phyloP scores from a whole-genome alignment of 2,797 vertebrate species.

The Malacoctenus gilli region DNA sequence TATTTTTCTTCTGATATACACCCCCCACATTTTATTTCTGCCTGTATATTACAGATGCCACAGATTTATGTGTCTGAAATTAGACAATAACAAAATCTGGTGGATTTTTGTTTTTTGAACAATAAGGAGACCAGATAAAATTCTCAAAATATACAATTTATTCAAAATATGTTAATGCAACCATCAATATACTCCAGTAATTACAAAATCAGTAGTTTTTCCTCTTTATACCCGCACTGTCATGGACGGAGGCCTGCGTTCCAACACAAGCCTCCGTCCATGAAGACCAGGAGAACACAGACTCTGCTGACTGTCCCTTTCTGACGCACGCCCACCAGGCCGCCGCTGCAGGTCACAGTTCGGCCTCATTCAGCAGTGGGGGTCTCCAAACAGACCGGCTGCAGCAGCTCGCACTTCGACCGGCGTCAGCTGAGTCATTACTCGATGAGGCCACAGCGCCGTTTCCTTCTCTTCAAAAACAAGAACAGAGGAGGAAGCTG shows the following conservation, averaged over 20 bases:
- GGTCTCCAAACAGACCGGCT: neutral
- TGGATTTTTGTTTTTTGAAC: no score
- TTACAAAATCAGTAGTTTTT: constrained; percentile 85
- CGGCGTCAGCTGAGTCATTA: constrained; percentile 6
- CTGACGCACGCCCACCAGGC: constrained; percentile 22
- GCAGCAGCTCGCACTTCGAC: constrained; percentile 4
- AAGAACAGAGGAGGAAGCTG: constrained; percentile 1
- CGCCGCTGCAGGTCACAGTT: constrained; percentile 1
- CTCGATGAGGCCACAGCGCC: constrained; percentile 16
- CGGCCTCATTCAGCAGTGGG: neutral
- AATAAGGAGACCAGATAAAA: constrained; percentile 54
- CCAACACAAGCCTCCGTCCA: constrained; percentile 48
- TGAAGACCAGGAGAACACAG: constrained; percentile 30
- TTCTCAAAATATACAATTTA: constrained; percentile 87
- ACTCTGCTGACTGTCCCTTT: constrained; percentile 39
- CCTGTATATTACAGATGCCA: no score
- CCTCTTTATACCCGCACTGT: constrained; percentile 46
- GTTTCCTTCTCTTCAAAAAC: neutral
- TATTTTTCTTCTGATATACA: no score
- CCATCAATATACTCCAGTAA: constrained; percentile 81
- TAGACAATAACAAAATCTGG: no score
- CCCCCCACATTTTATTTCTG: no score
- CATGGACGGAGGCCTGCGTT: constrained; percentile 52
- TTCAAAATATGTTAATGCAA: constrained; percentile 85
- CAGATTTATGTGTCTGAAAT: no score